Evolutionary conservation across 2,888 invertebrate species (phyloP).

Genomic region (Dasysyrphus albostriatus): DNA sequence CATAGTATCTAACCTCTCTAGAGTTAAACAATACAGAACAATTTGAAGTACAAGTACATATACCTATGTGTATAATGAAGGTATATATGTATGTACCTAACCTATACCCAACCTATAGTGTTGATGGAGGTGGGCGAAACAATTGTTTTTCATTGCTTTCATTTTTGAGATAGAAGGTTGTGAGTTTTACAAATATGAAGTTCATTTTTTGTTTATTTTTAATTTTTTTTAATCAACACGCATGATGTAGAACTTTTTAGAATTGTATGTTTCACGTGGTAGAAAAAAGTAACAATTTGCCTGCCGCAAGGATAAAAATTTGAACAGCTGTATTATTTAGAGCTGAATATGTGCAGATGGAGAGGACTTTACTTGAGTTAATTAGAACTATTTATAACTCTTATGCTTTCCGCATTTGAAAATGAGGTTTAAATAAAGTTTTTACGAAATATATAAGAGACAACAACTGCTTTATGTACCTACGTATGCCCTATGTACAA

Average conservation of each 20-base stretch:
- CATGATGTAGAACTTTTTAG: slow-evolving; percentile 15
- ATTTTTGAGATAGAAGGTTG: not conserved
- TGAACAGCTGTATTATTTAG: not conserved
- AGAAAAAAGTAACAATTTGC: not conserved
- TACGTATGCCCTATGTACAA: too few relatives aligned
- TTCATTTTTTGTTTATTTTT: slow-evolving; percentile 1
- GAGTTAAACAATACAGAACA: slow-evolving; percentile 39
- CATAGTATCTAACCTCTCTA: not conserved
- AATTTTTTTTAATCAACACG: slow-evolving; percentile 28
- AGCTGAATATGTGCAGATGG: not conserved
- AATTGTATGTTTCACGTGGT: not conserved
- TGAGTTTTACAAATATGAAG: slow-evolving; percentile 14
- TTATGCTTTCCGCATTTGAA: not conserved
- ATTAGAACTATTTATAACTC: not conserved
- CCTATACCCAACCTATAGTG: not conserved
- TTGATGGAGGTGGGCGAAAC: slow-evolving; percentile 13
- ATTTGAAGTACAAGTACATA: slow-evolving; percentile 35
- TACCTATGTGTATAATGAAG: too few relatives aligned
- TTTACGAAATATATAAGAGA: too few relatives aligned
- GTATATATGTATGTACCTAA: not conserved
- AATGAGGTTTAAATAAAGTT: too few relatives aligned
- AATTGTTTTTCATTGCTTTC: slow-evolving; percentile 34
- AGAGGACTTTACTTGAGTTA: too few relatives aligned
- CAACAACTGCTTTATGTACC: too few relatives aligned
- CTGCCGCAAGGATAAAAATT: not conserved